These are phyloP conservation scores for Python bivittatus DNA, from an alignment of 2,113 vertebrate species.

Conservation along the genomic window DNA sequence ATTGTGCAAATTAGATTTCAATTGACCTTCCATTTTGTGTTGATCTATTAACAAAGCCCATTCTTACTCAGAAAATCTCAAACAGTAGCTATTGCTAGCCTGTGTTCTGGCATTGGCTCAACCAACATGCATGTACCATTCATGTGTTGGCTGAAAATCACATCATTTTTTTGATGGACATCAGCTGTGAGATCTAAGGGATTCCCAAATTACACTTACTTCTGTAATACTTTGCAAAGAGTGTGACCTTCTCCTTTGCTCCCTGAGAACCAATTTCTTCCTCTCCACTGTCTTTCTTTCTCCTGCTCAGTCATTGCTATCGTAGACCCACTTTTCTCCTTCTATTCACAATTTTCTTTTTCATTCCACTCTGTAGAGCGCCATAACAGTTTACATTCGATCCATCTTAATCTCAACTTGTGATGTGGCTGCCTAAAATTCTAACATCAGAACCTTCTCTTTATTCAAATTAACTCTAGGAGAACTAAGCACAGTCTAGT, in stretches of 20 bases:
- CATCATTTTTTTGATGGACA: neutral
- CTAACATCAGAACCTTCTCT: neutral
- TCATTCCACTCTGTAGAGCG: neutral
- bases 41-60: neutral
- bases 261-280: neutral
- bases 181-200: neutral
- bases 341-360: too few relatives aligned
- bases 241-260: neutral
- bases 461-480: conserved; percentile 62
- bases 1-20: neutral
- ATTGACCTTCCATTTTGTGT: neutral
- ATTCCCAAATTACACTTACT: neutral
- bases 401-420: neutral
- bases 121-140: neutral
- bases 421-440: neutral
- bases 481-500: conserved; percentile 60
- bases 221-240: neutral
- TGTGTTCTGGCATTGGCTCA: neutral
- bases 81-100: neutral
- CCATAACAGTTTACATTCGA: neutral
- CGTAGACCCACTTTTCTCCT: neutral
- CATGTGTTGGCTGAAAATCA: neutral
- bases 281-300: too few relatives aligned
- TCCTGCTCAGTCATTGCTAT: too few relatives aligned
- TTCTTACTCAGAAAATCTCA: neutral